phyloP scores from a whole-genome alignment of 2,888 invertebrate genomes.

The Hypercompe scribonia region DNA sequence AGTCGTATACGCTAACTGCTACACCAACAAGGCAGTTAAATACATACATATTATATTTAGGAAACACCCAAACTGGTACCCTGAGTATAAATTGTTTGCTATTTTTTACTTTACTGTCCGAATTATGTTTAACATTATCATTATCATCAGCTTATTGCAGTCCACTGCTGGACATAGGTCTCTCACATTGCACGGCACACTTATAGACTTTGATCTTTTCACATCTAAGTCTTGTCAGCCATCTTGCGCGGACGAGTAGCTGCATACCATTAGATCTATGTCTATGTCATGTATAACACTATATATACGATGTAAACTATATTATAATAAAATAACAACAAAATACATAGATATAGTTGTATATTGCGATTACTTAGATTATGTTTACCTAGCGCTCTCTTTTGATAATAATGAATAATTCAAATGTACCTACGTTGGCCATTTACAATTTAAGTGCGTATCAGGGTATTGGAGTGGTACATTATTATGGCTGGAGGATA shows the following conservation, averaged over 20 bases:
- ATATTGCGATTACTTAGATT: slow-evolving; percentile 16
- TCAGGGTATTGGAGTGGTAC: slow-evolving; percentile 17
- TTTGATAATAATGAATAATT: slow-evolving; percentile 25
- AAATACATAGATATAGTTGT: slow-evolving; percentile 3
- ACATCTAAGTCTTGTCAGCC: too few species aligned
- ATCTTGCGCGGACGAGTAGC: not conserved
- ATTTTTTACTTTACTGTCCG: not conserved
- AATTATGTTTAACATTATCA: too few species aligned
- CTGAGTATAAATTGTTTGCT: too few species aligned
- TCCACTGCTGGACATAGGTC: too few species aligned
- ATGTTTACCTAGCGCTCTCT: slow-evolving; percentile 11
- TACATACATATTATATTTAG: too few species aligned
- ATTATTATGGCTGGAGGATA: slow-evolving; percentile 7
- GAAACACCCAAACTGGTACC: too few species aligned
- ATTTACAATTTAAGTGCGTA: slow-evolving; percentile 27
- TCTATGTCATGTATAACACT: not conserved
- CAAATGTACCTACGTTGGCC: slow-evolving; percentile 17
- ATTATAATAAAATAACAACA: slow-evolving; percentile 16
- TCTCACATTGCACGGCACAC: too few species aligned
- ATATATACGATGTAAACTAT: not conserved
- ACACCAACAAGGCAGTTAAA: too few species aligned
- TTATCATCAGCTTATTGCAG: too few species aligned
- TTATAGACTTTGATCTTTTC: too few species aligned
- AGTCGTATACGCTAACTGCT: too few species aligned
- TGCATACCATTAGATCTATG: not conserved